Base-by-base conservation (phyloP, 2,113 vertebrate species). In the Theristicus caerulescens region DNA sequence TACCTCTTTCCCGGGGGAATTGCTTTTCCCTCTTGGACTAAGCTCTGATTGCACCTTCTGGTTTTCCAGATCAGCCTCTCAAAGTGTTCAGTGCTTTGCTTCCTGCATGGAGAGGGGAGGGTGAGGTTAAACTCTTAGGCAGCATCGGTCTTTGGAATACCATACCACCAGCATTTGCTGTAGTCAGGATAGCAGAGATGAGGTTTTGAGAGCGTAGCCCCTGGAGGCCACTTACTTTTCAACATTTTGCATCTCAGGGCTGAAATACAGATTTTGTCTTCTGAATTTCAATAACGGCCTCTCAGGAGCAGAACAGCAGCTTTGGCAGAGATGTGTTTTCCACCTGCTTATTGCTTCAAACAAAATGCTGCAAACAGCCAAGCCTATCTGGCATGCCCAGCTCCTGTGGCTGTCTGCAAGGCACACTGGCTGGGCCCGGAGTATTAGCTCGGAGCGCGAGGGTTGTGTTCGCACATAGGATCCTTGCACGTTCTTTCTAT, bases 391-490 rank as follows among this genome's bases (percentile, higher is more conserved):
- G 72, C 21, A 6, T 3, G 27, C 73, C 4, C 34, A 16, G 58
- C 42, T 55, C 58, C 46, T 6, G 0, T 6, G 80, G 62, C 4
- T 36, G 16, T 12, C 36, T 57, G 32, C 57, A 26, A 8, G 66
- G 26, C 52, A 44, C 3, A 0, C 8, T 7, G 18, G 2, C n/a
- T 34, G 36, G 64, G 34, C 54, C 67, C 36, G 2, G 0, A 38
- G 34, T 0, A 0, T 19, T 24, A 12, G 10, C 42, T 25, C 0
- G 0, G 40, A 15, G n/a, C 0, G 0, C 26, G 62, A 69, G 52
- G 2, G 61, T 10, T 38, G 38, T 51, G 65, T 22, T 69, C 5
- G 0, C 20, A n/a, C 13, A 2, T 3, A 21, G 21, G 38, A 51
- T 49, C 69, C 72, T 57, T 58, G 32, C 2, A 0, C 27, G 10